Evolutionary conservation across 2,113 vertebrate species (phyloP).

Genomic region (Nycticryphes semicollaris): DNA sequence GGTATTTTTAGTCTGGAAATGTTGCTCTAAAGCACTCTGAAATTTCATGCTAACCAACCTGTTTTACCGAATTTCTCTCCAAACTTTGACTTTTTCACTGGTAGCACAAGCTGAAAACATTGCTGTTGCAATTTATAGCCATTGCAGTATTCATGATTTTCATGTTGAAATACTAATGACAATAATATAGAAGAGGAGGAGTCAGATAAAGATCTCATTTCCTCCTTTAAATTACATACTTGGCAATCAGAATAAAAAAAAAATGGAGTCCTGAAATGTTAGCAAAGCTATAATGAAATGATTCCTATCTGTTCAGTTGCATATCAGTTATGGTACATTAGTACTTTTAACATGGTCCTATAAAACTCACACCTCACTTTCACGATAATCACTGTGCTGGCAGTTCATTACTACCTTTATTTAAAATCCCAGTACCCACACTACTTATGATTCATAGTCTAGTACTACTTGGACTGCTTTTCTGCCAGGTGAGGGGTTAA

Average conservation of each 20-base stretch:
- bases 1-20: conserved; percentile 13
- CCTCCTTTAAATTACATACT: conserved; percentile 8
- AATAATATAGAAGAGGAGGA: background rate
- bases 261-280: background rate
- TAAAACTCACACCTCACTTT: background rate
- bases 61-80: background rate
- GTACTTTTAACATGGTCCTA: background rate
- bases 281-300: background rate
- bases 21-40: background rate
- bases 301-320: background rate
- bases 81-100: conserved; percentile 12
- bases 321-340: background rate
- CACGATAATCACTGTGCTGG: background rate
- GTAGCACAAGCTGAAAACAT: background rate
- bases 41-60: conserved; percentile 25
- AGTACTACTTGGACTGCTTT: background rate
- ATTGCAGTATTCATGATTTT: background rate
- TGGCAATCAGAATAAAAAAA: background rate
- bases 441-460: background rate
- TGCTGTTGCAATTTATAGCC: background rate
- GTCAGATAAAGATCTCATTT: background rate
- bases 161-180: background rate
- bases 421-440: background rate
- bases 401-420: background rate
- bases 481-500: background rate